Evolutionary conservation across 1,140 invertebrate genomes (phyloP), one percentile per base, ranked within the genome.

Genomic region (Mizuhopecten yessoensis): DNA sequence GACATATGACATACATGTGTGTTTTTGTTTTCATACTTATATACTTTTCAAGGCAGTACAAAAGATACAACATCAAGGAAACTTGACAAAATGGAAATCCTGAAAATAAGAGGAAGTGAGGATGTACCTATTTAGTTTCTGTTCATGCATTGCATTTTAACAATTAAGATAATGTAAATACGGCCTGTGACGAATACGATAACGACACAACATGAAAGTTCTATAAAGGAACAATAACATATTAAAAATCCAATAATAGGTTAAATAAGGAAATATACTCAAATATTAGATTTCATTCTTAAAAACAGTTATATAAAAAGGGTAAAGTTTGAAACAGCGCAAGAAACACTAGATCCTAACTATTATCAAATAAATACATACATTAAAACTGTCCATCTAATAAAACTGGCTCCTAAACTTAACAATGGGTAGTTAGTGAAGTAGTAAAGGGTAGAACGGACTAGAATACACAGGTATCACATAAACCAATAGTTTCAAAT

Each of bases 241-340:
- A n/a, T n/a, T n/a, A 75, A 75, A 75, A 75, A 29, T 75, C 57
- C 57, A 75, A 29, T n/a, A 75, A 75, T 75, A 75, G 57, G 57
- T 75, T 29, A 75, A 29, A 75, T 75, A 75, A 75, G 57, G 29
- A 75, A 75, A 75, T 75, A 75, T 75, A 75, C 57, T 75, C n/a
- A n/a, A 75, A 75, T 11, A 75, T 5, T 75, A 49, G 45, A 49
- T 49, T 49, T 23, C 45, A 75, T 75, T 75, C 23, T 29, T 75
- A 75, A 75, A 39, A 75, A 75, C 2, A 29, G 57, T 29, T 29
- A n/a, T 75, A 75, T 75, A 75, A 75, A 75, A 75, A 29, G 57
- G 57, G 57, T 75, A 0, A 75, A 75, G 45, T 75, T 29, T 75
- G 29, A 75, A 75, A 75, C 5, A 75, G 57, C 29, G 57, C 5